A percentile compares a stretch with the other conserved stretches of the same genome.
phyloP scores from a whole-genome alignment of 2,888 invertebrate species.

The Dorcus parallelipipedus region DNA sequence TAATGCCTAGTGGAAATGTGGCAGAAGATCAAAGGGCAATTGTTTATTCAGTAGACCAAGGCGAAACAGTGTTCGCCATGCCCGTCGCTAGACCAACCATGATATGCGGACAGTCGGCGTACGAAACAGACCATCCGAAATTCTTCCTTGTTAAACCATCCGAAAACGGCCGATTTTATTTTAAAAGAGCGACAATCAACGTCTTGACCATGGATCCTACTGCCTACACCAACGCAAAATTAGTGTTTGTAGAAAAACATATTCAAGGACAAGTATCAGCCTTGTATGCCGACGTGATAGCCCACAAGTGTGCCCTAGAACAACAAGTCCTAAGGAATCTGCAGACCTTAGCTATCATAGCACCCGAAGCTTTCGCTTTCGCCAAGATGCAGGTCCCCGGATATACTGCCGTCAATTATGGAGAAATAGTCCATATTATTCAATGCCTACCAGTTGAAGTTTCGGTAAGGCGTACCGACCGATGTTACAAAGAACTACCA shows the following conservation, averaged over 20 bases:
- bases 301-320: conserved; percentile 11
- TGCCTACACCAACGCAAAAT: conserved; percentile 16
- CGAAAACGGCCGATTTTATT: conserved; percentile 5
- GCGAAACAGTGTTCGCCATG: conserved; percentile 2
- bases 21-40: neutral
- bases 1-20: neutral
- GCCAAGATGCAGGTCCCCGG: conserved; percentile 19
- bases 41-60: neutral
- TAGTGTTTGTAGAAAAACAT: conserved; percentile 16
- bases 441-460: conserved; percentile 18
- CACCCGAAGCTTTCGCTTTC: conserved; percentile 16
- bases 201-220: conserved; percentile 14
- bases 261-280: conserved; percentile 8
- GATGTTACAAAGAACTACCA: conserved; percentile 16
- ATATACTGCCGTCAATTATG: conserved; percentile 13
- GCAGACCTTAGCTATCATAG: conserved; percentile 10
- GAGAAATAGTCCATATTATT: conserved; percentile 19
- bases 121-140: conserved; percentile 3
- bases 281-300: conserved; percentile 12
- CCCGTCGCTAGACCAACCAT: conserved; percentile 1
- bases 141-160: conserved; percentile 7
- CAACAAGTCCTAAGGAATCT: conserved; percentile 15
- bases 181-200: neutral
- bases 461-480: conserved; percentile 4
- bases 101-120: conserved; percentile 1